A percentile compares a stretch with the other conserved stretches of the same genome.
Evolutionary conservation across 2,113 vertebrate species (phyloP).

Genomic region (Dicrurus megarhynchus): DNA sequence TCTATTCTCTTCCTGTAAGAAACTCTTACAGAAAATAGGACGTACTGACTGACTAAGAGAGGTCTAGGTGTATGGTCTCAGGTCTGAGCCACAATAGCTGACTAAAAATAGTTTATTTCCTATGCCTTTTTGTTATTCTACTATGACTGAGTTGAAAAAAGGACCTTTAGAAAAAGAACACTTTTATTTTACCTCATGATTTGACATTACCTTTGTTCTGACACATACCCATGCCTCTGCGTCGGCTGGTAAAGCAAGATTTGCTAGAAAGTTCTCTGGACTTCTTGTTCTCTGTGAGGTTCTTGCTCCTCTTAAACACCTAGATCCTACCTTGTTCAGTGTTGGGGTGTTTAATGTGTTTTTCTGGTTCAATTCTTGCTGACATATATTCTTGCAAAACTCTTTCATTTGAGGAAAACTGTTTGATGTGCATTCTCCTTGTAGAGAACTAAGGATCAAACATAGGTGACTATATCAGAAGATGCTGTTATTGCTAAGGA

Average conservation of each 20-base stretch:
- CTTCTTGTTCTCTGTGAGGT: background rate
- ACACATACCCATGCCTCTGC: background rate
- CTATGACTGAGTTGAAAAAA: background rate
- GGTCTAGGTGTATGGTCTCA: background rate
- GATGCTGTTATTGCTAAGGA: background rate
- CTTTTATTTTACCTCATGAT: background rate
- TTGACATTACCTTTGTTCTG: background rate
- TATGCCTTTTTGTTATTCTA: background rate
- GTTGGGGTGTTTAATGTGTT: background rate
- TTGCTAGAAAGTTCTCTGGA: background rate
- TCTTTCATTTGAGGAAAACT: background rate
- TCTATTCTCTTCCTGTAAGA: too few species aligned
- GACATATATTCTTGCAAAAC: background rate
- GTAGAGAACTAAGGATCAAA: background rate
- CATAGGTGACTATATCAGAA: background rate
- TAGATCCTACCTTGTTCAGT: background rate
- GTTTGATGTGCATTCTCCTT: background rate
- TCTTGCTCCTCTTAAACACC: background rate
- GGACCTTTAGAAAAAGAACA: background rate
- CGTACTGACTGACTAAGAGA: accelerated
- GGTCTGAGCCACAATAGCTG: background rate
- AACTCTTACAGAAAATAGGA: background rate
- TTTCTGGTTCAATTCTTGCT: background rate
- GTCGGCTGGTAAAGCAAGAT: background rate
- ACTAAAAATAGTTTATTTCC: background rate